Percentiles rank a stretch among this genome's conserved stretches.
Evolutionary conservation across 2,888 invertebrate species (phyloP).

Genomic region (Chironomus tentans): DNA sequence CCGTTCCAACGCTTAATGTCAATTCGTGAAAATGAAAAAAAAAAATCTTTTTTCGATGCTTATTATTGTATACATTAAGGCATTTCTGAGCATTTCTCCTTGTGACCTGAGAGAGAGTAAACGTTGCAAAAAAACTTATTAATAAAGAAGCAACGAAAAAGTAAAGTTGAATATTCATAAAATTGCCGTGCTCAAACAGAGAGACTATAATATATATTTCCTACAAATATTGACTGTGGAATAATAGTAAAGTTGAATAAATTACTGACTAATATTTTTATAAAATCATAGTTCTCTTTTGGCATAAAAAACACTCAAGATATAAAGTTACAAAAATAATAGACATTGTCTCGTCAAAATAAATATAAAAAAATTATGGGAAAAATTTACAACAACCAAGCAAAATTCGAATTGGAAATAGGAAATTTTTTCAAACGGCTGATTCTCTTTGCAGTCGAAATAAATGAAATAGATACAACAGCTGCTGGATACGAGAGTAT

Average conservation of each 20-base stretch:
- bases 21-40: neutral
- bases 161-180: too few relatives aligned
- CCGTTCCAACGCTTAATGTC: neutral
- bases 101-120: conserved; percentile 1
- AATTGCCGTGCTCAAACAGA: too few relatives aligned
- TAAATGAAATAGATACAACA: conserved; percentile 9
- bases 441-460: conserved; percentile 16
- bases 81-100: conserved; percentile 1
- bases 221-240: too few relatives aligned
- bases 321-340: neutral
- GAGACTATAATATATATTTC: too few relatives aligned
- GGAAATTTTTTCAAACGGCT: conserved; percentile 13
- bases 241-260: too few relatives aligned
- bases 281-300: neutral
- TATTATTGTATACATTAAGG: neutral
- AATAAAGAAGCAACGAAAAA: neutral
- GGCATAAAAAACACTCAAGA: neutral
- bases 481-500: conserved; percentile 14
- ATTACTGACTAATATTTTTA: too few relatives aligned
- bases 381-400: neutral
- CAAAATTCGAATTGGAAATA: neutral
- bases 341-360: neutral
- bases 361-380: neutral
- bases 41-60: neutral
- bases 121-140: neutral